Conservation (phyloP, 2,113 vertebrate species). For the Cromileptes altivelis region DNA sequence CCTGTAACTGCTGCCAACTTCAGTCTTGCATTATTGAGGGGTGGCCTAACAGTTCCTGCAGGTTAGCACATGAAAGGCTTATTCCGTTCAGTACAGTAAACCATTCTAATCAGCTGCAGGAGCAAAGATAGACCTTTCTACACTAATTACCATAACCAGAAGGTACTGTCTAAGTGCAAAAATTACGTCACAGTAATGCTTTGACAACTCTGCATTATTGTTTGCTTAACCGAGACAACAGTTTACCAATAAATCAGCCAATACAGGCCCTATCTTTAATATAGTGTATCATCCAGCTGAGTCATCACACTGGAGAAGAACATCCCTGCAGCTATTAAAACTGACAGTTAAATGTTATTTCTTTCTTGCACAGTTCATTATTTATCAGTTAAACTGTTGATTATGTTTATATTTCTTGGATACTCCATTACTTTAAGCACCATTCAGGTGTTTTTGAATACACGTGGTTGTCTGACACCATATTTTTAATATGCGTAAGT, state of each 20-base stretch:
- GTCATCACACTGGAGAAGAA: neutral
- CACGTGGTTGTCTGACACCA: too few relatives aligned
- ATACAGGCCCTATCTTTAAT: neutral
- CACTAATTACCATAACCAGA: neutral
- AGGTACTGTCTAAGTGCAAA: neutral
- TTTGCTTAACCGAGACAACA: neutral
- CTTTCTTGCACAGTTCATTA: neutral
- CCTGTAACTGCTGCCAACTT: neutral
- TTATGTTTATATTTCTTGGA: neutral
- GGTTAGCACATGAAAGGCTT: constrained; percentile 42
- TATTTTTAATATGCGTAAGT: neutral
- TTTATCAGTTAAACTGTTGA: too few relatives aligned
- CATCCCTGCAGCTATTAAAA: neutral
- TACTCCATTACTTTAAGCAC: neutral
- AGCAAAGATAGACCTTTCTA: neutral
- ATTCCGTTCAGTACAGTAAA: neutral
- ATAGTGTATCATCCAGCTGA: too few relatives aligned
- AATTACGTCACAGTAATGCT: neutral
- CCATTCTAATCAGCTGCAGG: constrained; percentile 6
- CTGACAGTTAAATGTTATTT: neutral
- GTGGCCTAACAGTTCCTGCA: constrained; percentile 5
- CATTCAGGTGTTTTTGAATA: neutral
- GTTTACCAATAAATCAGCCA: neutral
- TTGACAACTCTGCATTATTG: neutral
- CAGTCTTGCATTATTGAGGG: constrained; percentile 4